A percentile compares a stretch with the other conserved stretches of the same genome.
These are phyloP conservation scores for Galemys pyrenaicus DNA, from an alignment of 2,113 vertebrate species.

Conservation along the genomic window DNA sequence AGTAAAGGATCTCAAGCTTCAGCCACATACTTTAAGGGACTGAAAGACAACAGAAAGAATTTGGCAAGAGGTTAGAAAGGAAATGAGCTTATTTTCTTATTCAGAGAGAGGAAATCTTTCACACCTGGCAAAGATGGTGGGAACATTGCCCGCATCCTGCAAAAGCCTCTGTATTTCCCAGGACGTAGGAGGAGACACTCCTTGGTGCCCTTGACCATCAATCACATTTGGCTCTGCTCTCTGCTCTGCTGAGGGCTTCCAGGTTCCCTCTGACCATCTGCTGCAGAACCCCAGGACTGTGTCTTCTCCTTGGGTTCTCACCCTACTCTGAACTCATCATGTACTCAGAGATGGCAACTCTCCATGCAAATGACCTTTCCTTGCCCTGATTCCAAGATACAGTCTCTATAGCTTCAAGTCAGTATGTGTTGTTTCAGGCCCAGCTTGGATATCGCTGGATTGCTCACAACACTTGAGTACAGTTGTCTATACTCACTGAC, in stretches of 20 bases:
- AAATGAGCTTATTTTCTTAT: neutral
- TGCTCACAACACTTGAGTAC: neutral
- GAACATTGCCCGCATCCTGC: neutral
- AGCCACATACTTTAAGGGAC: neutral
- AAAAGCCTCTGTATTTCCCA: neutral
- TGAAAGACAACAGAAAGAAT: neutral
- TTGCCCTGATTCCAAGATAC: accelerated
- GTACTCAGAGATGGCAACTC: neutral
- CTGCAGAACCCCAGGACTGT: no score
- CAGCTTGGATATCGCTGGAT: neutral
- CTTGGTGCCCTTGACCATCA: neutral
- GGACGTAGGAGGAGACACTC: neutral
- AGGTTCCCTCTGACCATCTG: neutral
- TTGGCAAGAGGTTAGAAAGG: neutral
- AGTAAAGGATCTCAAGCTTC: neutral
- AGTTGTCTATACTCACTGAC: neutral
- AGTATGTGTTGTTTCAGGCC: neutral
- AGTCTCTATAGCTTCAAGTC: neutral
- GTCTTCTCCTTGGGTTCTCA: neutral
- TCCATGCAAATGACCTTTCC: neutral
- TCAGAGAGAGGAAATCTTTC: neutral
- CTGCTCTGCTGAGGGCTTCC: neutral
- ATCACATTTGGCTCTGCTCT: neutral
- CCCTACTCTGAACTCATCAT: neutral
- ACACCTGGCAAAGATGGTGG: neutral